A percentile compares a stretch with the other conserved stretches of the same genome.
These are phyloP conservation scores for Eurystomus glaucurus DNA, from an alignment of 2,797 vertebrate genomes.

Conservation along the genomic window DNA sequence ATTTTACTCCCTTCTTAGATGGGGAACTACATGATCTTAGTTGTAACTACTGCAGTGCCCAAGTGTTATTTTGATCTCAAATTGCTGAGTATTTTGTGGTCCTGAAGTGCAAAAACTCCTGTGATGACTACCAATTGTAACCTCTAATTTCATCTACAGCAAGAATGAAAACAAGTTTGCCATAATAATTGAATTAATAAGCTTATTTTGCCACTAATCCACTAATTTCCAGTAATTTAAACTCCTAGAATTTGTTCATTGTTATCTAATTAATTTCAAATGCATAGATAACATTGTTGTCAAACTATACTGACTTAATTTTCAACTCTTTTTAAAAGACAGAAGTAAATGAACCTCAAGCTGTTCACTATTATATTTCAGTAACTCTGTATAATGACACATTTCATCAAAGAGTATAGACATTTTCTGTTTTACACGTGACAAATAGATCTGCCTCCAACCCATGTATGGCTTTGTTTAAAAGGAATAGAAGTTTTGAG, in stretches of 20 bases:
- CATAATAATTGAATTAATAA: constrained; percentile 24
- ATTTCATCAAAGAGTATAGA: constrained; percentile 25
- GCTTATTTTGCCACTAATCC: neutral
- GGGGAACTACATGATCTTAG: constrained; percentile 28
- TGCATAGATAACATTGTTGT: constrained; percentile 54
- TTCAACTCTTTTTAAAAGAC: constrained; percentile 32
- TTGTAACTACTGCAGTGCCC: constrained; percentile 35
- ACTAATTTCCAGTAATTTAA: constrained; percentile 40
- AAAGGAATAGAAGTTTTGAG: neutral
- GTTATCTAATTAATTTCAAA: constrained; percentile 68
- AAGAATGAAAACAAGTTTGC: constrained; percentile 22
- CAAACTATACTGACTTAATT: constrained; percentile 52
- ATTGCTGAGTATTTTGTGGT: constrained; percentile 32
- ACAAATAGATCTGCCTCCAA: neutral
- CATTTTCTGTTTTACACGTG: neutral
- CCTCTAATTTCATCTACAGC: neutral
- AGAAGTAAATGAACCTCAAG: constrained; percentile 59
- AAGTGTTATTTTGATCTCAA: constrained; percentile 46
- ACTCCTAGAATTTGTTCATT: constrained; percentile 43
- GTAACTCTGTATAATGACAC: constrained; percentile 8
- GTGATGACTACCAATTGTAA: constrained; percentile 44
- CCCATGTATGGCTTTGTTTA: neutral
- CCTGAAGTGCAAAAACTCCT: constrained; percentile 11
- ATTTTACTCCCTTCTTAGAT: constrained; percentile 35
- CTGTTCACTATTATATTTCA: constrained; percentile 57